Percentiles rank a stretch among this genome's conserved stretches.
phyloP scores from a whole-genome alignment of 2,888 invertebrate species.

The Drosophila mimica region DNA sequence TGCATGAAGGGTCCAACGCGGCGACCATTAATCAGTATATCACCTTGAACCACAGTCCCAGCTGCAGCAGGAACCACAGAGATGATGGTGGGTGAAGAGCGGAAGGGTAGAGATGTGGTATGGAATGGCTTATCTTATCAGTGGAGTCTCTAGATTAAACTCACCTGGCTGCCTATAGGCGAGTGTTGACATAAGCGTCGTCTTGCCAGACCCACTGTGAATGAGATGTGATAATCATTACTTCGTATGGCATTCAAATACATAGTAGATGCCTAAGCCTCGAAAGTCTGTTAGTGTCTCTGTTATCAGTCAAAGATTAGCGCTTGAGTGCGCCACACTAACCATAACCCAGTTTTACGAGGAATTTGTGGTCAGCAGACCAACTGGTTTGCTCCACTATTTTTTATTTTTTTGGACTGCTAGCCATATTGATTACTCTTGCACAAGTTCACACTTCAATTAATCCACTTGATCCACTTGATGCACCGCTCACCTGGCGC shows the following conservation, averaged over 20 bases:
- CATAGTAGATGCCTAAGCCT: slow-evolving; percentile 6
- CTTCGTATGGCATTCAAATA: neutral
- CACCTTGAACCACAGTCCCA: slow-evolving; percentile 90
- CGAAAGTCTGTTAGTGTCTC: neutral
- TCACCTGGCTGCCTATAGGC: slow-evolving; percentile 91
- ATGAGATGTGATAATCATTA: slow-evolving; percentile 33
- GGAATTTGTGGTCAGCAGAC: slow-evolving; percentile 28
- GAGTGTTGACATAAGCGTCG: slow-evolving; percentile 93
- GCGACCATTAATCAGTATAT: slow-evolving; percentile 92
- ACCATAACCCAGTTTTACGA: slow-evolving; percentile 42
- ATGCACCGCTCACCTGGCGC: slow-evolving; percentile 89
- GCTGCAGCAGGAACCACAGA: slow-evolving; percentile 84
- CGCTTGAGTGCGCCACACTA: slow-evolving; percentile 10
- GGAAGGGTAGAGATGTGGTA: neutral
- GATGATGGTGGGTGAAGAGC: neutral
- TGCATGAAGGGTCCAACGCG: slow-evolving; percentile 91
- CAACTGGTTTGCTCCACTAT: slow-evolving; percentile 10
- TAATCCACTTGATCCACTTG: neutral
- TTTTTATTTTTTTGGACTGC: neutral
- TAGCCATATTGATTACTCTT: slow-evolving; percentile 37
- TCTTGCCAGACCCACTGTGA: slow-evolving; percentile 92
- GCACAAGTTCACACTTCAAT: slow-evolving; percentile 10
- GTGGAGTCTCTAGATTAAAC: slow-evolving; percentile 15
- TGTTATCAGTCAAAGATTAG: slow-evolving; percentile 46
- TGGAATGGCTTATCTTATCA: slow-evolving; percentile 59